phyloP scores from a whole-genome alignment of 2,888 invertebrate genomes.

The Acanthosepion esculentum region DNA sequence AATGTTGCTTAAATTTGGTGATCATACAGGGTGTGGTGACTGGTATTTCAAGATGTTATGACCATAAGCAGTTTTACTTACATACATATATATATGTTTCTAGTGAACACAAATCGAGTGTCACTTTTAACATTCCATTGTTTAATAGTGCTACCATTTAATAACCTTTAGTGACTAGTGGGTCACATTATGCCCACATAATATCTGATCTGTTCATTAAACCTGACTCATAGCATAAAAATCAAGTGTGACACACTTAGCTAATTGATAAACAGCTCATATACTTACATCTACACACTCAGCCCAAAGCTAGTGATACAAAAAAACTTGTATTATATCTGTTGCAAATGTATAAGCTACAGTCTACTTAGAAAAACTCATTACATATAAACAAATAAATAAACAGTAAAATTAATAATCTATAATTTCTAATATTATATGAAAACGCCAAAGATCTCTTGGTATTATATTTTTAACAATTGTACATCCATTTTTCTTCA shows the following conservation, averaged over 20 bases:
- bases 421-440: no score
- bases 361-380: background rate
- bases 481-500: no score
- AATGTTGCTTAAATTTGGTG: no score
- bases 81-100: background rate
- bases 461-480: no score
- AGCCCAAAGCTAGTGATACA: background rate
- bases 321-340: background rate
- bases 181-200: background rate
- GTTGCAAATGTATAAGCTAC: background rate
- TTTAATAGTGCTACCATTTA: background rate
- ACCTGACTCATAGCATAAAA: background rate
- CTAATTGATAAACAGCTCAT: background rate
- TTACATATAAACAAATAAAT: background rate
- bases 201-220: background rate
- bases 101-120: background rate
- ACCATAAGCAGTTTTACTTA: background rate
- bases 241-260: background rate
- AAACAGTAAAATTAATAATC: no score
- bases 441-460: no score
- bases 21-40: no score
- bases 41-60: no score
- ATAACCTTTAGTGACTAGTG: background rate
- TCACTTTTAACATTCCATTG: background rate
- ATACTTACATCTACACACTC: background rate